A percentile compares a stretch with the other conserved stretches of the same genome.
Evolutionary conservation across 2,113 vertebrate species (phyloP).

Genomic region (Tinamus guttatus): DNA sequence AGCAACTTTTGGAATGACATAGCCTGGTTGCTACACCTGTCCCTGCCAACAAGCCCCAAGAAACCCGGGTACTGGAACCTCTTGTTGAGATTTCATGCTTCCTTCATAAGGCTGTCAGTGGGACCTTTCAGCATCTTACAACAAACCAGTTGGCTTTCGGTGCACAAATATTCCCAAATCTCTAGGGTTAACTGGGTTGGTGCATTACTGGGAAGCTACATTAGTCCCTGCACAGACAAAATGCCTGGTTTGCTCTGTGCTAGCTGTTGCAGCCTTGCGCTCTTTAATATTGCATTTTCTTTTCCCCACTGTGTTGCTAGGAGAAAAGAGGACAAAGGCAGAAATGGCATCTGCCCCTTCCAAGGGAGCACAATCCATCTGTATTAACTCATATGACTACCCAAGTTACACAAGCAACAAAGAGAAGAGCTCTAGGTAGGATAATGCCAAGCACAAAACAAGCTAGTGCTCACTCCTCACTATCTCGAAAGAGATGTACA

Average conservation of each 20-base stretch:
- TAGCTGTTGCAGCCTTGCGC: neutral
- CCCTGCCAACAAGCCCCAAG: neutral
- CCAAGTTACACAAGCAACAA: neutral
- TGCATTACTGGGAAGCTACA: neutral
- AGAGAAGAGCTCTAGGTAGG: conserved; percentile 8
- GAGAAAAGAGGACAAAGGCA: neutral
- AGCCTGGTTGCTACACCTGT: neutral
- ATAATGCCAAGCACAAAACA: neutral
- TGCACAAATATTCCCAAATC: neutral
- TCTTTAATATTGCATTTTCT: neutral
- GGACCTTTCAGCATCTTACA: neutral
- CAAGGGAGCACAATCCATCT: neutral
- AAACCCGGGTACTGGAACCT: neutral
- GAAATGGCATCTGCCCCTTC: neutral
- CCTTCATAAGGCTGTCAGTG: neutral
- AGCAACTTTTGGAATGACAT: neutral
- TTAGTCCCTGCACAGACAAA: neutral
- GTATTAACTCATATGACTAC: neutral
- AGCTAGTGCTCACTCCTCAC: neutral
- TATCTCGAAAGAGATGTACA: neutral
- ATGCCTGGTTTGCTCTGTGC: neutral
- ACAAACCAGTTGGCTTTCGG: neutral
- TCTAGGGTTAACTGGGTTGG: neutral
- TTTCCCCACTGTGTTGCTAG: neutral
- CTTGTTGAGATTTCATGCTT: neutral